Evolutionary conservation across 2,797 vertebrate genomes (phyloP), one percentile per base, ranked within the genome.

Genomic region (Lutjanus campechanus): DNA sequence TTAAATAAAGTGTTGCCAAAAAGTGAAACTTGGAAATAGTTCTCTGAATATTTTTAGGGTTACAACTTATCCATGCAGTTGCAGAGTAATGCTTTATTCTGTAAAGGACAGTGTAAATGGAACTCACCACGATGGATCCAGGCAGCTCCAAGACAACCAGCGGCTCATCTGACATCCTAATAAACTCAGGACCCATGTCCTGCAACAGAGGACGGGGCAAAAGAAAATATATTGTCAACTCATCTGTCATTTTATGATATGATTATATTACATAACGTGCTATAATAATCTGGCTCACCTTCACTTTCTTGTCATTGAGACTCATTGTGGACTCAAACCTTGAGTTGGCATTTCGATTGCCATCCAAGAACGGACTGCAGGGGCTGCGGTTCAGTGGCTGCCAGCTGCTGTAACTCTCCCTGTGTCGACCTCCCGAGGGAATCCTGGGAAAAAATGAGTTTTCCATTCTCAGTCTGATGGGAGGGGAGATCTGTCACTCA

Each of bases 161-260:
- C 1, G 96, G 95, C 83, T 97, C 97, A 77, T 95, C 94, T 74
- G 95, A 86, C 81, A 95, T 88, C 88, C 95, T 90, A 72, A 96
- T 79, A 77, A 98, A 98, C 92, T 98, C 97, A 3, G 96, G 97
- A 71, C 96, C 96, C 76, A 92, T 91, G 66, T 96, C 96, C 97
- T 97, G 77, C 69, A 85, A 59, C 9, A 84, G 69, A 67, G 6
- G 10, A 61, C 40, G 56, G 43, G 2, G 15, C 1, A 58, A 4
- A 51, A 9, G 2, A 46, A 60, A 41, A 61, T 7, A 56, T 8
- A 15, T 1, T 7, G 19, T 50, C 25, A 47, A 12, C 29, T 11
- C 10, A n/a, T 6, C 29, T 13, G 6, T 11, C n/a, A 62, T 10
- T 46, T 65, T 16, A 1, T 53, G 47, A 50, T 40, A 15, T n/a